A percentile compares a stretch with the other conserved stretches of the same genome.
Evolutionary conservation across 2,113 vertebrate genomes (phyloP).

Genomic region (Puffinus mauretanicus): DNA sequence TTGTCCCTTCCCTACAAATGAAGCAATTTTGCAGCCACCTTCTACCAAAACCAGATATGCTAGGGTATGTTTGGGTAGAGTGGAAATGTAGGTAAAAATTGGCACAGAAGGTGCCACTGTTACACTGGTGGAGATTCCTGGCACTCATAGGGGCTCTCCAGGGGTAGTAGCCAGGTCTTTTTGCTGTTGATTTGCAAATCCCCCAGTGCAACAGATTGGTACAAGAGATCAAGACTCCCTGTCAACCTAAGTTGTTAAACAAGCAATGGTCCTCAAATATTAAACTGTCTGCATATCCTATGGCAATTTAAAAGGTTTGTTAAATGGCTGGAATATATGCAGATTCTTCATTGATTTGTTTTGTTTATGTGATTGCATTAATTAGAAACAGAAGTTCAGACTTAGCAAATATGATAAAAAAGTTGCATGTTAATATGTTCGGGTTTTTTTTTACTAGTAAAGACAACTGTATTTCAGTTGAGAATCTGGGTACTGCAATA

Average conservation of each 20-base stretch:
- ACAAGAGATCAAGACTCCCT: background rate
- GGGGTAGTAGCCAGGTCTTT: background rate
- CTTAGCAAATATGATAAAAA: background rate
- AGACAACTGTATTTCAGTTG: background rate
- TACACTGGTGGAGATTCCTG: background rate
- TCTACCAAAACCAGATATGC: background rate
- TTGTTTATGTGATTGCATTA: background rate
- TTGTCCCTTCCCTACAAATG: background rate
- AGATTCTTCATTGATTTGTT: slow-evolving; percentile 9
- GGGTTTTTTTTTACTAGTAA: background rate
- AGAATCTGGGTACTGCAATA: background rate
- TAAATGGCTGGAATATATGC: background rate
- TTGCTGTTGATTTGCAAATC: background rate
- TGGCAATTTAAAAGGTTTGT: background rate
- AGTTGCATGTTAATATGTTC: background rate
- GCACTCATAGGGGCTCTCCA: background rate
- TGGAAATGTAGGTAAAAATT: background rate
- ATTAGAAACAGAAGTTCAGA: background rate
- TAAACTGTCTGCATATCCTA: background rate
- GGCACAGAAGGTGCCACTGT: background rate
- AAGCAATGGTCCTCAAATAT: background rate
- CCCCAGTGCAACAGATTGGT: background rate
- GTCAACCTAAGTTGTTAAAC: background rate
- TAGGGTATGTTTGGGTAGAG: background rate
- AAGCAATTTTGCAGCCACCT: background rate